Base-by-base conservation (phyloP, 2,888 invertebrate species). In the Diaperis boleti region DNA sequence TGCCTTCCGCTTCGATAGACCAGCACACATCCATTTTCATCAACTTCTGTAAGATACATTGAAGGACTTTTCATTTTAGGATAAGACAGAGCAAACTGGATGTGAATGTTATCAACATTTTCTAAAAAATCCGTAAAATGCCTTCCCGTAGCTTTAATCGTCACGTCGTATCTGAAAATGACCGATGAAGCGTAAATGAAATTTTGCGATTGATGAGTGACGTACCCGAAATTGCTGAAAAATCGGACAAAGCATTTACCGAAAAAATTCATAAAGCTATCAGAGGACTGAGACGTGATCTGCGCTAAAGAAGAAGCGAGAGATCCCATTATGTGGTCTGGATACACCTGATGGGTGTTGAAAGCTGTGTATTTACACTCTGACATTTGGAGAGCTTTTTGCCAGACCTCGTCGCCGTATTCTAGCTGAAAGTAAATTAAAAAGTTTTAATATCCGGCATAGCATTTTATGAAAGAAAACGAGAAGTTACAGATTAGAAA, bases 11-110 rank as follows among this genome's bases (percentile, higher is more conserved):
- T 95, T 66, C 95, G 87, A 78, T 96, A 96, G 3, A 95, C 90
- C 37, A 95, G 84, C 57, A 94, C 88, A 0, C 95, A 94, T 0
- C 95, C 96, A 45, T 91, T 86, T 33, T 88, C 85, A 74, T 95
- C 95, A 69, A 94, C 91, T 60, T 91, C 87, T 0, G 92, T 92
- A 66, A 96, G 86, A 79, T 94, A 94, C 91, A 96, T 96, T 44
- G 94, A 94, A 0, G 96, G 96, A 64, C 94, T 94, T 74, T 92
- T 92, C 93, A 97, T 94, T 81, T 92, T 92, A 0, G 95, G 96
- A 80, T 95, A 96, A 3, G 95, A 94, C 79, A 95, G 94, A 59
- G 94, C 85, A 89, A 96, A 95, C 74, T 94, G 92, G 72, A 94
- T 88, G 79, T 96, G 96, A 65, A 96, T 91, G 78, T 94, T 95